Percentiles rank a stretch among this genome's conserved stretches.
These are phyloP conservation scores for Oreochromis niloticus DNA, from an alignment of 2,113 vertebrate species.

Conservation along the genomic window DNA sequence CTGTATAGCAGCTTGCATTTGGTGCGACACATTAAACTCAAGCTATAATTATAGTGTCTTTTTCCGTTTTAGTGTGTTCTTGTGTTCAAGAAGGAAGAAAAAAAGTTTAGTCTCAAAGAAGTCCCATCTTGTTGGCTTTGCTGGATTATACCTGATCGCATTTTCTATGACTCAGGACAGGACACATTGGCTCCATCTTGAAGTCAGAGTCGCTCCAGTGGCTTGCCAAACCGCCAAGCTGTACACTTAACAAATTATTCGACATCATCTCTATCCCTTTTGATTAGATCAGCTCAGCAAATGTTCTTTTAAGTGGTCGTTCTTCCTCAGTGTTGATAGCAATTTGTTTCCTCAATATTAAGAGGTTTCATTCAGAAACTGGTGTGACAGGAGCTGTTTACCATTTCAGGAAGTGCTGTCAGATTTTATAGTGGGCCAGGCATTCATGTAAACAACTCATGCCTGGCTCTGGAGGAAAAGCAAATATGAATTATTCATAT, in stretches of 20 bases:
- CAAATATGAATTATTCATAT: slow-evolving; percentile 43
- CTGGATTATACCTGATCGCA: not conserved
- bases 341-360: slow-evolving; percentile 19
- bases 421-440: not conserved
- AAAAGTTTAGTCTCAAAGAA: not conserved
- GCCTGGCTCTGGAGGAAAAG: not conserved
- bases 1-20: not conserved
- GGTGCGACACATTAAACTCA: not conserved
- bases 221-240: slow-evolving; percentile 27
- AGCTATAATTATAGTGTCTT: not conserved
- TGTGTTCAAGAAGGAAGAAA: not conserved
- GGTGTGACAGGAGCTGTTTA: slow-evolving; percentile 27
- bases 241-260: slow-evolving; percentile 48
- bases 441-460: slow-evolving; percentile 21
- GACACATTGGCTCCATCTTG: not conserved
- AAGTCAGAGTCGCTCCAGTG: slow-evolving; percentile 14
- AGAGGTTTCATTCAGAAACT: slow-evolving; percentile 12
- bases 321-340: slow-evolving; percentile 3
- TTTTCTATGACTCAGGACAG: not conserved
- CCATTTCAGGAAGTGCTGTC: slow-evolving; percentile 4
- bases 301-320: slow-evolving; percentile 22
- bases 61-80: not conserved
- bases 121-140: not conserved
- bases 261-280: slow-evolving; percentile 14
- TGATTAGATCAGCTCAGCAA: slow-evolving; percentile 14